phyloP scores from a whole-genome alignment of 2,888 invertebrate genomes.

The Antheraea assamensis region DNA sequence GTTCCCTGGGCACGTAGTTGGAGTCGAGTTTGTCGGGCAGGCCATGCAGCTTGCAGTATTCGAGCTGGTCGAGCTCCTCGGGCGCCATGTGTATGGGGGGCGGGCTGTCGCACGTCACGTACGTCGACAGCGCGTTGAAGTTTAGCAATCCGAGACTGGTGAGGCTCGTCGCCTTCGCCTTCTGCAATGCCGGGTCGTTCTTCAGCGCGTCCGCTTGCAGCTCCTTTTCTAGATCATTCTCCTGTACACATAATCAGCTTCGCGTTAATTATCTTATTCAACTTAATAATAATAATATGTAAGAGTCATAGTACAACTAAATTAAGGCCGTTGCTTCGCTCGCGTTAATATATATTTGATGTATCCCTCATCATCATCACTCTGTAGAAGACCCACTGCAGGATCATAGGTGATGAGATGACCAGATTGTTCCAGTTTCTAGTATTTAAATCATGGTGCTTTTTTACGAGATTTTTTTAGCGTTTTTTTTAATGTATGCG shows the following conservation, averaged over 20 bases:
- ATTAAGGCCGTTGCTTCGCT: too few relatives aligned
- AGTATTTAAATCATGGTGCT: too few relatives aligned
- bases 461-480: too few relatives aligned
- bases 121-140: slow-evolving; percentile 81
- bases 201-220: slow-evolving; percentile 68
- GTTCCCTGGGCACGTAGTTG: slow-evolving; percentile 86
- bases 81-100: slow-evolving; percentile 90
- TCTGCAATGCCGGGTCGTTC: slow-evolving; percentile 54
- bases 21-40: slow-evolving; percentile 86
- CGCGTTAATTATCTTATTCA: too few relatives aligned
- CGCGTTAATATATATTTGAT: too few relatives aligned
- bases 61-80: slow-evolving; percentile 88
- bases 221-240: slow-evolving; percentile 74
- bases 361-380: too few relatives aligned
- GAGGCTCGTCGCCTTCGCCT: slow-evolving; percentile 64
- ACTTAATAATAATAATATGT: too few relatives aligned
- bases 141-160: slow-evolving; percentile 67
- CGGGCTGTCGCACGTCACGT: slow-evolving; percentile 90
- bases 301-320: too few relatives aligned
- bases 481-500: too few relatives aligned
- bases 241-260: slow-evolving; percentile 47
- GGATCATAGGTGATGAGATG: too few relatives aligned
- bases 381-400: too few relatives aligned
- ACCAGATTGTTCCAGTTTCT: too few relatives aligned
- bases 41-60: slow-evolving; percentile 86